These are phyloP conservation scores for Dolichopus griseipennis DNA, from an alignment of 2,888 invertebrate genomes.

Conservation along the genomic window DNA sequence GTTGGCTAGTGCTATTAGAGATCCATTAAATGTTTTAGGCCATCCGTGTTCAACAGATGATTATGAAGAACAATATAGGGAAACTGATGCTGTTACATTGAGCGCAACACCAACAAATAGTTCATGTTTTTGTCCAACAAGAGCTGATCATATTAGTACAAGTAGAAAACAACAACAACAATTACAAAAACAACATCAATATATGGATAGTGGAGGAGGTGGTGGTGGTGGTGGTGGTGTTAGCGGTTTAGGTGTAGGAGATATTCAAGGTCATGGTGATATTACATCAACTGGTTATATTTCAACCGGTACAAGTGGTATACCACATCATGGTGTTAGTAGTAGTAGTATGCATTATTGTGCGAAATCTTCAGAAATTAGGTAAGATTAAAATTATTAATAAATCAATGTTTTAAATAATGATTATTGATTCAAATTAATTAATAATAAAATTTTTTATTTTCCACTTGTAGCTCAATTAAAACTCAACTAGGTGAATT, in stretches of 20 bases:
- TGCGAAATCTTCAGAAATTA: conserved; percentile 25
- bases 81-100: conserved; percentile 29
- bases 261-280: conserved; percentile 21
- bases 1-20: not conserved
- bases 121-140: conserved; percentile 26
- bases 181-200: not conserved
- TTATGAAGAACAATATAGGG: conserved; percentile 24
- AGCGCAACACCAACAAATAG: conserved; percentile 27
- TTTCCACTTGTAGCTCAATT: conserved; percentile 24
- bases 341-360: conserved; percentile 19
- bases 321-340: not conserved
- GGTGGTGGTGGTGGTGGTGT: conserved; percentile 9
- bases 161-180: conserved; percentile 1
- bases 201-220: conserved; percentile 5
- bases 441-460: not conserved
- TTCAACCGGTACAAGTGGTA: conserved; percentile 20
- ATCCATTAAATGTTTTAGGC: conserved; percentile 7
- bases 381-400: conserved; percentile 18
- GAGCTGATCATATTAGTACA: conserved; percentile 18
- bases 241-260: no score
- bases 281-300: conserved; percentile 16
- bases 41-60: conserved; percentile 19
- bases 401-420: not conserved
- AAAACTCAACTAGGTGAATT: conserved; percentile 29
- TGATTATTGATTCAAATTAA: no score